A percentile compares a stretch with the other conserved stretches of the same genome.
These are phyloP conservation scores for Mus spicilegus DNA, from an alignment of 2,113 vertebrate genomes.

Conservation along the genomic window DNA sequence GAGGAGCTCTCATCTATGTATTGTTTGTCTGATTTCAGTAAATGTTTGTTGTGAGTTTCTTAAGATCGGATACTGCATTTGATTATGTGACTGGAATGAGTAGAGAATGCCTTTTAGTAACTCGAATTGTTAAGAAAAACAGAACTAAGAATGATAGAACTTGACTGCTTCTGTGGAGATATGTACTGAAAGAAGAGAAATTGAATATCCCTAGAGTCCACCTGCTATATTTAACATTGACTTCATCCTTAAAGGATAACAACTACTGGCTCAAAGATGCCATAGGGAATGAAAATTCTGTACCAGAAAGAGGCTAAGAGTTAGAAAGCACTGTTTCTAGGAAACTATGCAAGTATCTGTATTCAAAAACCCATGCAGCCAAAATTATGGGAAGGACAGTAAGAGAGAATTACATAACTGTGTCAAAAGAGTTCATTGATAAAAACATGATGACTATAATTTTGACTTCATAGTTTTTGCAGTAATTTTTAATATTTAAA, in stretches of 20 bases:
- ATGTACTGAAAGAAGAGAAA: not conserved
- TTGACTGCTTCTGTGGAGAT: not conserved
- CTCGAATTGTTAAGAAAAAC: not conserved
- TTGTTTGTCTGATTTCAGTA: slow-evolving; percentile 26
- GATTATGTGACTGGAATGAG: not conserved
- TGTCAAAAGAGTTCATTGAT: not conserved
- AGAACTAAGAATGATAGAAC: not conserved
- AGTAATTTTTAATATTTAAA: not conserved
- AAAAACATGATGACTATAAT: not conserved
- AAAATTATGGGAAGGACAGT: not conserved
- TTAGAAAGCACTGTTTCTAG: not conserved
- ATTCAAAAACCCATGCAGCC: not conserved
- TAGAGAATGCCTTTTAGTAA: not conserved
- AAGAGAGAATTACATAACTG: not conserved
- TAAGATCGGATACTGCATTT: not conserved
- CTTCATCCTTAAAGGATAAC: not conserved
- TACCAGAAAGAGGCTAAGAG: slow-evolving; percentile 9
- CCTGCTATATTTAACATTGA: not conserved
- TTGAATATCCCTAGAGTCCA: not conserved
- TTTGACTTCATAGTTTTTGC: not conserved
- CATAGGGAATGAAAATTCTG: not conserved
- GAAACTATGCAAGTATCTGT: not conserved
- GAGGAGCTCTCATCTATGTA: not conserved
- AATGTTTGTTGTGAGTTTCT: not conserved
- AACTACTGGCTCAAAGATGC: not conserved